phyloP scores from a whole-genome alignment of 2,797 vertebrate genomes.

The Pseudochaenichthys georgianus region DNA sequence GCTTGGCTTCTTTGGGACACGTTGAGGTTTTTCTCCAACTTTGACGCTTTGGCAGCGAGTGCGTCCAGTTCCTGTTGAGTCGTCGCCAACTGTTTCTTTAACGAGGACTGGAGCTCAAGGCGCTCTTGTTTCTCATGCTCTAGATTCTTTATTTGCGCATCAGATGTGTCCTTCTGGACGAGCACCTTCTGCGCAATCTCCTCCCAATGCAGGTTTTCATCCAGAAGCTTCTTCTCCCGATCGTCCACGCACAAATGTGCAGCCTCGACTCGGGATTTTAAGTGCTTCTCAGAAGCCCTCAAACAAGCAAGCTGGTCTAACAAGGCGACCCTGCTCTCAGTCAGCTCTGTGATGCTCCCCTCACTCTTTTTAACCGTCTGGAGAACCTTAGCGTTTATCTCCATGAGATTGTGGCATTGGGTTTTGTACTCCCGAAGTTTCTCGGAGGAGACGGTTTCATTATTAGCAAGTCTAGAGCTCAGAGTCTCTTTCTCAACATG shows the following conservation, averaged over 20 bases:
- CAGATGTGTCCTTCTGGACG: conserved; percentile 76
- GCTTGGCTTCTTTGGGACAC: conserved; percentile 80
- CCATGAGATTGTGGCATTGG: conserved; percentile 78
- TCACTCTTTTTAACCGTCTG: conserved; percentile 77
- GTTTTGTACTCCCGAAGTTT: conserved; percentile 77
- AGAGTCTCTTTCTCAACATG: conserved; percentile 82
- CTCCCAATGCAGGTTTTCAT: conserved; percentile 85
- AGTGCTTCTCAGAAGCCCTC: conserved; percentile 85
- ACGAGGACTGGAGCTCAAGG: conserved; percentile 77
- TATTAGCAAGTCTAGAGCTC: conserved; percentile 60
- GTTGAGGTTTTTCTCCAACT: conserved; percentile 82
- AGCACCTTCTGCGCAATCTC: conserved; percentile 82
- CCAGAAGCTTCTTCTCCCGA: conserved; percentile 82
- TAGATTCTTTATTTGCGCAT: conserved; percentile 79
- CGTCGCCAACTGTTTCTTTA: conserved; percentile 73
- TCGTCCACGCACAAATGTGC: conserved; percentile 78
- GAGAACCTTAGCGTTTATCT: conserved; percentile 80
- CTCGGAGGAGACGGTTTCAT: conserved; percentile 67
- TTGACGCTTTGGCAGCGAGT: conserved; percentile 75
- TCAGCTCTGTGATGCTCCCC: conserved; percentile 78
- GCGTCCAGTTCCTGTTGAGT: conserved; percentile 82
- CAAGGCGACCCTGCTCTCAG: conserved; percentile 71
- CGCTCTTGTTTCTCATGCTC: conserved; percentile 82
- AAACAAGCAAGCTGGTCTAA: conserved; percentile 79
- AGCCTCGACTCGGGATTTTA: conserved; percentile 77